Percentiles rank a stretch among this genome's conserved stretches.
Conservation (phyloP, 37 sponge, comb jelly and placozoan species). For the Ianthella basta region DNA sequence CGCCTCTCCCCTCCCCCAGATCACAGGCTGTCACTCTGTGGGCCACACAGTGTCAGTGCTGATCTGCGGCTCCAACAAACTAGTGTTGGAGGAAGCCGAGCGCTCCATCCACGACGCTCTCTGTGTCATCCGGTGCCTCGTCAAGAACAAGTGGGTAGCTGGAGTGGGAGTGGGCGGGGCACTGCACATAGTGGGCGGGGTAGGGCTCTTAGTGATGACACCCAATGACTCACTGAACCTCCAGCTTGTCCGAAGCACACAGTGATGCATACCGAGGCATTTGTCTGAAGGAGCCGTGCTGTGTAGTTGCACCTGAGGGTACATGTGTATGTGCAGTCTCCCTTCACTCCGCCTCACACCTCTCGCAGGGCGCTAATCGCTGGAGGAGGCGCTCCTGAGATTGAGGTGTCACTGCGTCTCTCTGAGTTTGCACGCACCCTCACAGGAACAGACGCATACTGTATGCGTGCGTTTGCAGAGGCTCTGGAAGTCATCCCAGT, state of each 20-base stretch:
- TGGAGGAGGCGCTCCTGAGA: conserved; percentile 99
- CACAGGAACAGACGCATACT: conserved; percentile 96
- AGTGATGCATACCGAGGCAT: conserved; percentile 29
- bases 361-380: conserved; percentile 85
- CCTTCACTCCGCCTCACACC: too few species aligned
- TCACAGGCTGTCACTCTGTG: conserved; percentile 70
- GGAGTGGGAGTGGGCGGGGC: neutral
- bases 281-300: neutral
- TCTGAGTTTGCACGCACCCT: conserved; percentile 89
- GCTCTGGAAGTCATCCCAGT: conserved; percentile 96
- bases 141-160: conserved; percentile 83
- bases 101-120: conserved; percentile 98
- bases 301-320: neutral
- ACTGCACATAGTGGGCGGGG: too few species aligned
- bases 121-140: conserved; percentile 96
- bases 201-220: too few species aligned
- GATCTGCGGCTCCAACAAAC: conserved; percentile 96
- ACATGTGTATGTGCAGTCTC: too few species aligned
- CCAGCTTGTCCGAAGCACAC: too few species aligned
- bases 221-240: too few species aligned
- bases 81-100: conserved; percentile 97
- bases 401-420: conserved; percentile 85
- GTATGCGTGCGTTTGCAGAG: conserved; percentile 94
- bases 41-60: conserved; percentile 84
- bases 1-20: conserved; percentile 29